Percentiles rank a stretch among this genome's conserved stretches.
phyloP scores from a whole-genome alignment of 1,140 invertebrate species.

The Eufriesea mexicana region DNA sequence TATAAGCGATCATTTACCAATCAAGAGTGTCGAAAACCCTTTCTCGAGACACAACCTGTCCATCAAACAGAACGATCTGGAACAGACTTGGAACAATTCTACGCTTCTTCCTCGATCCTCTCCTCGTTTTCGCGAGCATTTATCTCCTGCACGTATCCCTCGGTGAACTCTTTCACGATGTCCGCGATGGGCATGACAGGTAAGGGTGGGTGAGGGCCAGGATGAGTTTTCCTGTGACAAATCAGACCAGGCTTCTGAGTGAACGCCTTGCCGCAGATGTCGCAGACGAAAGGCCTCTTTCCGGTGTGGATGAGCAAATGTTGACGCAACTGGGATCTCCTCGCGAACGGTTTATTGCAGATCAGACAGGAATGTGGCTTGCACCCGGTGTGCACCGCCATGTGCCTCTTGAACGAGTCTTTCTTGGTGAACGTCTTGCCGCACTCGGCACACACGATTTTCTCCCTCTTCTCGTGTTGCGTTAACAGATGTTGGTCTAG shows the following conservation, averaged over 20 bases:
- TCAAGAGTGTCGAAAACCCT: neutral
- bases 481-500: conserved; percentile 81
- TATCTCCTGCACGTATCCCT: conserved; percentile 68
- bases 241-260: conserved; percentile 80
- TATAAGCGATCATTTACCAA: neutral
- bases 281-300: conserved; percentile 85
- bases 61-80: neutral
- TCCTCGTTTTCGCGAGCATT: conserved; percentile 57
- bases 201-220: conserved; percentile 77
- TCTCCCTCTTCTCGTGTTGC: conserved; percentile 80
- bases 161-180: conserved; percentile 80
- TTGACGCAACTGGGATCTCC: conserved; percentile 87
- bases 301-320: conserved; percentile 89
- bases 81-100: neutral
- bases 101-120: conserved; percentile 46
- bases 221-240: conserved; percentile 80
- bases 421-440: conserved; percentile 85
- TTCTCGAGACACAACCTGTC: no score
- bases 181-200: conserved; percentile 81
- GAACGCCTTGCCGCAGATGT: conserved; percentile 82
- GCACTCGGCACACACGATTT: conserved; percentile 83
- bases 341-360: conserved; percentile 84
- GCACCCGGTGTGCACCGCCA: conserved; percentile 82
- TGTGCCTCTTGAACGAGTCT: conserved; percentile 83
- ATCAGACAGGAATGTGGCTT: conserved; percentile 83